Base-by-base conservation (phyloP, 2,797 vertebrate genomes). In the Crotalus adamanteus region DNA sequence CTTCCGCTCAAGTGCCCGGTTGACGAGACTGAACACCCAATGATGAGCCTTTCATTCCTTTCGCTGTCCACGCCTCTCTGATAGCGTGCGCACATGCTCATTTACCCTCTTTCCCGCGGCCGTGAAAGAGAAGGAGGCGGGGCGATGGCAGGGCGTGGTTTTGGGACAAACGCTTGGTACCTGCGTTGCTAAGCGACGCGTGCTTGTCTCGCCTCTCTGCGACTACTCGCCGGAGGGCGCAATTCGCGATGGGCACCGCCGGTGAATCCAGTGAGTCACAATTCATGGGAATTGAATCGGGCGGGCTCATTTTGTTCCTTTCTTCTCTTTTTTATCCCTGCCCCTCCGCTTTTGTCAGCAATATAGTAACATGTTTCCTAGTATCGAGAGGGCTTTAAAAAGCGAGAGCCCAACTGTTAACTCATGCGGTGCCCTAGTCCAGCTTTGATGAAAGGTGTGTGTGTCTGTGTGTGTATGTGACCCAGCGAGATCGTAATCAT, bases 121-220 rank as follows among this genome's bases (percentile, higher is more conserved):
- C 25, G 14, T n/a, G 55, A n/a, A 88, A n/a, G 55, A 1, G 18
- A 31, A 56, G 8, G n/a, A 11, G 59, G 31, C 89, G 83, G 37
- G 42, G 51, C 69, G 1, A 12, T 4, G 16, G 28, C 20, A 25
- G 60, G 20, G 42, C 18, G n/a, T 28, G 42, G 63, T 22, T 22
- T 31, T 83, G 12, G 73, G 20, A 3, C 26, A 20, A 12, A 4
- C 2, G 6, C 57, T 42, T 2, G 59, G 28, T 11, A 20, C 13
- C 16, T 20, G 28, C 25, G 87, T 94, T 91, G 87, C 92, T 22
- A 51, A n/a, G 93, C 90, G 61, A 92, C 92, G 31, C 3, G 22
- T 6, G 8, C 31, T 51, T 13, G 53, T 1, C 51, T 86, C 5
- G 0, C 22, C 11, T 26, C 18, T 14, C 26, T 22, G 28, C 47